Conservation (phyloP, 2,888 invertebrate species). For the Craniophora ligustri region DNA sequence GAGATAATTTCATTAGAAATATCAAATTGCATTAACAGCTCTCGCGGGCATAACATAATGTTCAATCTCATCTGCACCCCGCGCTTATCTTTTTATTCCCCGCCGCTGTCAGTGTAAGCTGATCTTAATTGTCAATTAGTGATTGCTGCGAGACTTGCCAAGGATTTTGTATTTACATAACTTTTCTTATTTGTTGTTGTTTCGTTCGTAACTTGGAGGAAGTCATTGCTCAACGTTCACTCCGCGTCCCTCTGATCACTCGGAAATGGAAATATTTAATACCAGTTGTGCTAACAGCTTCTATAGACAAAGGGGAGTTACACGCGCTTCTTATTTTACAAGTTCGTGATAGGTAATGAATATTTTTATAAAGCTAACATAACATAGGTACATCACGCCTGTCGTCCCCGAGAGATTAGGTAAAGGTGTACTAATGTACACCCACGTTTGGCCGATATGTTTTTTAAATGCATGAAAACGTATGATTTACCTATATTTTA, state of each 20-base stretch:
- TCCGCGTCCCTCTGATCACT: slow-evolving; percentile 5
- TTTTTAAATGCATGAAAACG: no score
- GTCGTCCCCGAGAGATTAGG: no score
- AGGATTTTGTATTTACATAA: slow-evolving; percentile 41
- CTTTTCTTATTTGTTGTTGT: slow-evolving; percentile 18
- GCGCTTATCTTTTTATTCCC: not conserved
- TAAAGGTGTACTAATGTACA: no score
- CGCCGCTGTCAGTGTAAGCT: slow-evolving; percentile 23
- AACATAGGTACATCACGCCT: no score
- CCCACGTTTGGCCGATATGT: no score
- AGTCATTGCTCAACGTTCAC: slow-evolving; percentile 33
- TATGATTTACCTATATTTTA: no score
- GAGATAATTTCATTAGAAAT: not conserved
- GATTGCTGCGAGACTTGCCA: slow-evolving; percentile 28
- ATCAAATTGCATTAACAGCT: not conserved
- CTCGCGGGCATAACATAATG: no score
- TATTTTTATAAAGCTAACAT: no score
- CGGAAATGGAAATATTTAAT: slow-evolving; percentile 22
- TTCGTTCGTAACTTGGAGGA: slow-evolving; percentile 30
- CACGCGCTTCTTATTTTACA: no score
- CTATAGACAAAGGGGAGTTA: not conserved
- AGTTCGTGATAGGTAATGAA: no score
- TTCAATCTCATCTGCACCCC: slow-evolving; percentile 4
- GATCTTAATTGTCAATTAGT: slow-evolving; percentile 55
- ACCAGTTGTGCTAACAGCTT: not conserved